phyloP scores from a whole-genome alignment of 2,888 invertebrate genomes.

The Diadromus collaris region DNA sequence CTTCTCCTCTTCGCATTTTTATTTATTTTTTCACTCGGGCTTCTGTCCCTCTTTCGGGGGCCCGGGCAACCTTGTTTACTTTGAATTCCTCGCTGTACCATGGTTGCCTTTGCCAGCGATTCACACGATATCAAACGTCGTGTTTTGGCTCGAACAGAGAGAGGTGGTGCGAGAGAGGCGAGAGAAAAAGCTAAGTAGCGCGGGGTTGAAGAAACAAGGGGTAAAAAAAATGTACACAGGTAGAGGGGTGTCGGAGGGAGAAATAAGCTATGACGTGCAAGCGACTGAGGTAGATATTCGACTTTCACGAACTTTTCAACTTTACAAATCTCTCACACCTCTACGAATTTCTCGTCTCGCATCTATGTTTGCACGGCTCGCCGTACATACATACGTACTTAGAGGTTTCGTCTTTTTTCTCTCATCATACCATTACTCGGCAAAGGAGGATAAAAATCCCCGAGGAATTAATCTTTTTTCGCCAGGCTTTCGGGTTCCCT shows the following conservation, averaged over 20 bases:
- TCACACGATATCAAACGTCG: conserved; percentile 69
- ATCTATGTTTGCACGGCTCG: conserved; percentile 46
- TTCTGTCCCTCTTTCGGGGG: conserved; percentile 54
- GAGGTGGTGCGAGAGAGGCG: conserved; percentile 2
- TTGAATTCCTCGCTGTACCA: conserved; percentile 59
- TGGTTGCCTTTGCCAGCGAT: conserved; percentile 67
- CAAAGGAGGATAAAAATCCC: conserved; percentile 62
- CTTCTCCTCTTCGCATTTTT: conserved; percentile 54
- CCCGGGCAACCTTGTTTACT: conserved; percentile 57
- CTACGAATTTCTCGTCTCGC: not conserved
- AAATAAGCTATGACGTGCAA: conserved; percentile 27
- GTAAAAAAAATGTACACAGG: conserved; percentile 10
- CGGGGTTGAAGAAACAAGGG: conserved; percentile 16
- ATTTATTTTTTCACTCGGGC: conserved; percentile 50
- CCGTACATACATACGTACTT: conserved; percentile 30
- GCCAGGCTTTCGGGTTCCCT: conserved; percentile 34
- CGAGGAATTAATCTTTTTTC: conserved; percentile 73
- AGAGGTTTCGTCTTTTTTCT: conserved; percentile 35
- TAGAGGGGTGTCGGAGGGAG: not conserved
- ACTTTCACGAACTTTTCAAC: conserved; percentile 37
- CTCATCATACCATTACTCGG: conserved; percentile 35
- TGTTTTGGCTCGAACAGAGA: conserved; percentile 30
- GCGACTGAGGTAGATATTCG: conserved; percentile 23
- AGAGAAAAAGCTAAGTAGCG: conserved; percentile 17
- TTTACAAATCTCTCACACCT: conserved; percentile 57